These are phyloP conservation scores for Choristoneura rosaceana DNA, from an alignment of 2,888 invertebrate genomes.

Conservation along the genomic window DNA sequence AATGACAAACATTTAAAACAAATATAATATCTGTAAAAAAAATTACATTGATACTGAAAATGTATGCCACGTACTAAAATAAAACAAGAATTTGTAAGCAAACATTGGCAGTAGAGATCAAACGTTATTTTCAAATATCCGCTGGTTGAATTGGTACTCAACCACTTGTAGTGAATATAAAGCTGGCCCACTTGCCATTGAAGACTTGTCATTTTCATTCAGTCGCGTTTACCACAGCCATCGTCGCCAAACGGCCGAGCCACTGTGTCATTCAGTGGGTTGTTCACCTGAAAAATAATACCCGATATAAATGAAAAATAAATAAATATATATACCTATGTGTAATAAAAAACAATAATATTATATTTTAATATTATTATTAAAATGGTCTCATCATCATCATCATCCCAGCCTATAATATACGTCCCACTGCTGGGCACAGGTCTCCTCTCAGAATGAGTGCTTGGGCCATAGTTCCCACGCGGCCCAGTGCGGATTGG, in stretches of 20 bases:
- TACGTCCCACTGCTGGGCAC: too few species aligned
- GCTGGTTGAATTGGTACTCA: background rate
- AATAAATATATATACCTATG: too few species aligned
- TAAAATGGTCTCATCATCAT: too few species aligned
- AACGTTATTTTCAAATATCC: conserved; percentile 1
- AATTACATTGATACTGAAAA: background rate
- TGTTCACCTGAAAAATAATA: conserved; percentile 66
- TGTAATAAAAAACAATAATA: too few species aligned
- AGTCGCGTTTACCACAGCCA: conserved; percentile 69
- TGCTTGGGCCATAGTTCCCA: too few species aligned
- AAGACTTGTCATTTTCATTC: conserved; percentile 13
- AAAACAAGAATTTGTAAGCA: background rate
- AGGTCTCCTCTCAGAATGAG: too few species aligned
- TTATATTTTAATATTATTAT: too few species aligned
- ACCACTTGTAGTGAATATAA: background rate
- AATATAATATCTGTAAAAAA: background rate
- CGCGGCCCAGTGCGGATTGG: too few species aligned
- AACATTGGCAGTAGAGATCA: background rate
- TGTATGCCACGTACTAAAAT: background rate
- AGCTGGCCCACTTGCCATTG: conserved; percentile 4
- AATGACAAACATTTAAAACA: background rate
- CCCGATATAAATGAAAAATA: too few species aligned
- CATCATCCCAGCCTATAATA: too few species aligned
- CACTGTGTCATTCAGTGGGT: conserved; percentile 73
- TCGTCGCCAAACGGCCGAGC: conserved; percentile 57